Base-by-base conservation (phyloP, 2,888 invertebrate species). In the Cephus spinipes region DNA sequence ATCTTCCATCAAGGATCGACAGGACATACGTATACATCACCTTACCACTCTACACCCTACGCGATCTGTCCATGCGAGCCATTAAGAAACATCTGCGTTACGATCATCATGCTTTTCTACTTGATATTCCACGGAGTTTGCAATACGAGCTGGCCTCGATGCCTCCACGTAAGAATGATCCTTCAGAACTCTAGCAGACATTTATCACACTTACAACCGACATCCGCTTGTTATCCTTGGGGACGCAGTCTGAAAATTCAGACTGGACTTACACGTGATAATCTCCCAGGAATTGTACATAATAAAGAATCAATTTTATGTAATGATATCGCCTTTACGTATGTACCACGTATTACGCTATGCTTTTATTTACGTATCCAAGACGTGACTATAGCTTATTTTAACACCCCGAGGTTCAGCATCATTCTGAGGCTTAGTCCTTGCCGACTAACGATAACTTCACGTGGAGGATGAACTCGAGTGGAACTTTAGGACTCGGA, bases 121-220 rank as follows among this genome's bases (percentile, higher is more conserved):
- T 91, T 31, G 88, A 90, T 71, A 85, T 91, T 77, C 91, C 91
- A n/a, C 82, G 82, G 77, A 87, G 77, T 31, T 85, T 91, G 36
- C 90, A 90, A 76, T 40, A 76, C 68, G 89, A 90, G 79, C 85
- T 91, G 68, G 85, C 84, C 11, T 79, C 76, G 32, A 85, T 86
- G 85, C 78, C 82, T 40, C 89, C 89, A 1, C 79, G 82, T 71
- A 82, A 84, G 73, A 55, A 36, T 69, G 74, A 76, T 36, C 76
- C 76, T 36, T 68, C 69, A 40, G 69, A 74, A 68, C 73, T 76
- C 9, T 76, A 76, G 68, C 78, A 4, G 11, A 55, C 23, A 55
- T 23, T 55, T 55, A 23, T 55, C 55, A 55, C 23, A 55, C 31
- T 69, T 73, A 31, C 12, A 73, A 1, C 11, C 31, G n/a, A 31